Base-by-base conservation (phyloP, 1,140 invertebrate species). In the Ooceraea biroi region DNA sequence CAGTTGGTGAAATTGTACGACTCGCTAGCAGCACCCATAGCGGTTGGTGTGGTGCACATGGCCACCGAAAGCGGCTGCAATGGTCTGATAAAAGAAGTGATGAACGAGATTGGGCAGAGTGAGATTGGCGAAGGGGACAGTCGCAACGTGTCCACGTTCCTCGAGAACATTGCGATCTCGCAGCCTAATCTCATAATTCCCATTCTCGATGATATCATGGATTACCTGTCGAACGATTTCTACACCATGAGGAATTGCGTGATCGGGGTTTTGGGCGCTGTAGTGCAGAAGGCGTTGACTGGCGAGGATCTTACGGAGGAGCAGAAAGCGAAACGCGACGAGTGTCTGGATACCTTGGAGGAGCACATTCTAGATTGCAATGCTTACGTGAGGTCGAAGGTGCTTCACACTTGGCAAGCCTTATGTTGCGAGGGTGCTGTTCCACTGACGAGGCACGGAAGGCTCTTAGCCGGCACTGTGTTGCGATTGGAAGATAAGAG, bases 321-420 rank as follows among this genome's bases (percentile, higher is more conserved):
- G 83, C 94, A 96, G 60, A 95, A 95, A 86, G 93, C 95, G 36
- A 94, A 95, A 58, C 95, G 97, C 1, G 96, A 98, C 90, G 95
- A 97, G 86, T 96, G 97, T 80, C 94, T 98, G 0, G 96, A 97
- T 77, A 94, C 95, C 85, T 92, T 98, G 3, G 95, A 97, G 90
- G 96, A 97, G n/a, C 98, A 98, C 91, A 96, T 98, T 60, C 96
- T 97, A 85, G 98, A 99, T 92, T 90, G 96, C 0, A 96, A 98
- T 89, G 97, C 97, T 3, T 98, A 97, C 91, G 98, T 98, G 0
- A 95, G 98, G 72, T 96, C 97, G 58, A 97, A 97, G 94, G 96
- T 97, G 2, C 94, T 98, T 25, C 96, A 97, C 88, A 96, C 97
- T 66, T 98, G 97, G 97, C 95, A 96, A 87, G 94, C 95, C 25